Evolutionary conservation across 2,888 invertebrate genomes (phyloP).

Genomic region (Operophtera brumata): DNA sequence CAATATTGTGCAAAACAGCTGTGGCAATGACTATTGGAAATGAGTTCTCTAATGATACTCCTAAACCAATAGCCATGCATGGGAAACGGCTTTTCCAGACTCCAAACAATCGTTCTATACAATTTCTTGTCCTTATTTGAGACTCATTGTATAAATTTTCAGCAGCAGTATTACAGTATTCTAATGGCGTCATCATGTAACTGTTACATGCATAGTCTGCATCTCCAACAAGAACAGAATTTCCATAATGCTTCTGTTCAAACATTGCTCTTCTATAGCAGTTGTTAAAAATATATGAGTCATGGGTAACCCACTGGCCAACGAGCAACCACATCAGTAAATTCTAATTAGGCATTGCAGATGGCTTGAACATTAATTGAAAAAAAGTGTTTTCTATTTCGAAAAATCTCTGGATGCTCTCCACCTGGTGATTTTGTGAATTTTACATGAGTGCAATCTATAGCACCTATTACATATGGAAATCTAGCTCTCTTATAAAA

Average conservation of each 20-base stretch:
- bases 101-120: too few relatives aligned
- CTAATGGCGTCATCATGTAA: too few relatives aligned
- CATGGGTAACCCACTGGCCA: not conserved
- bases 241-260: not conserved
- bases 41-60: too few relatives aligned
- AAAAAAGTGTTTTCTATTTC: not conserved
- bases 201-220: too few relatives aligned
- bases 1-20: too few relatives aligned
- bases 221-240: not conserved
- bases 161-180: too few relatives aligned
- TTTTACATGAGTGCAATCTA: constrained; percentile 6
- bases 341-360: too few relatives aligned
- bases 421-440: constrained; percentile 2
- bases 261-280: constrained; percentile 1
- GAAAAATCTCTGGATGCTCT: not conserved
- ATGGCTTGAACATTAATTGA: not conserved
- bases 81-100: too few relatives aligned
- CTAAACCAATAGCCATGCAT: too few relatives aligned
- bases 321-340: not conserved
- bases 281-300: not conserved
- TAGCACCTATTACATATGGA: constrained; percentile 14
- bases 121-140: too few relatives aligned
- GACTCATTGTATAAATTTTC: too few relatives aligned
- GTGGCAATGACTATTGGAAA: too few relatives aligned
- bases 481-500: constrained; percentile 21